phyloP scores from a whole-genome alignment of 1,140 invertebrate species.

The Caenorhabditis briggsae region DNA sequence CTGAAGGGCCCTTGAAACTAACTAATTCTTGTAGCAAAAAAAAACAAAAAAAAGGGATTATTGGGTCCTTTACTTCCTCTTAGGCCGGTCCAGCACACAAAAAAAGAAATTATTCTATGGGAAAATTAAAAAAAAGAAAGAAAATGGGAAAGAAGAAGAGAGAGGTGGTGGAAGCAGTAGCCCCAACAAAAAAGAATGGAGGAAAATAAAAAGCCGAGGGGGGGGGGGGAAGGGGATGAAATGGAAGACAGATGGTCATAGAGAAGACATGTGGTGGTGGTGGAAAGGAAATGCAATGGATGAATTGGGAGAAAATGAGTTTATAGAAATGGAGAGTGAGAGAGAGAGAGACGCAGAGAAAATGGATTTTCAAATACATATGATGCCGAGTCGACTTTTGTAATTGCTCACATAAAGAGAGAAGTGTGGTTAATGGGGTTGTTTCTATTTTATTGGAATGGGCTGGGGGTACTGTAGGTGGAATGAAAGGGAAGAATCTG shows the following conservation, averaged over 20 bases:
- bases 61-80: neutral
- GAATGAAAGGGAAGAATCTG: too few species aligned
- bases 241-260: slow-evolving; percentile 39
- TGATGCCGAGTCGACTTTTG: neutral
- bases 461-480: too few species aligned
- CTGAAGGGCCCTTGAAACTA: too few species aligned
- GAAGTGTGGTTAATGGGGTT: too few species aligned
- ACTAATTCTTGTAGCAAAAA: neutral
- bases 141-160: neutral
- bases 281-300: neutral
- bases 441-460: too few species aligned
- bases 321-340: too few species aligned
- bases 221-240: neutral
- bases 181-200: neutral
- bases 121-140: slow-evolving; percentile 9
- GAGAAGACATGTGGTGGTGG: slow-evolving; percentile 1
- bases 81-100: too few species aligned
- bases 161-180: neutral
- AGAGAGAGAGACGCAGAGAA: too few species aligned
- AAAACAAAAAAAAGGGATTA: neutral
- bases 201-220: slow-evolving; percentile 36
- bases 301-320: neutral
- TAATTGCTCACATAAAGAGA: neutral
- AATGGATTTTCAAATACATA: too few species aligned
- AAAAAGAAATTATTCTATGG: neutral